Conservation (phyloP, 2,113 vertebrate genomes). For the Callipepla californica region DNA sequence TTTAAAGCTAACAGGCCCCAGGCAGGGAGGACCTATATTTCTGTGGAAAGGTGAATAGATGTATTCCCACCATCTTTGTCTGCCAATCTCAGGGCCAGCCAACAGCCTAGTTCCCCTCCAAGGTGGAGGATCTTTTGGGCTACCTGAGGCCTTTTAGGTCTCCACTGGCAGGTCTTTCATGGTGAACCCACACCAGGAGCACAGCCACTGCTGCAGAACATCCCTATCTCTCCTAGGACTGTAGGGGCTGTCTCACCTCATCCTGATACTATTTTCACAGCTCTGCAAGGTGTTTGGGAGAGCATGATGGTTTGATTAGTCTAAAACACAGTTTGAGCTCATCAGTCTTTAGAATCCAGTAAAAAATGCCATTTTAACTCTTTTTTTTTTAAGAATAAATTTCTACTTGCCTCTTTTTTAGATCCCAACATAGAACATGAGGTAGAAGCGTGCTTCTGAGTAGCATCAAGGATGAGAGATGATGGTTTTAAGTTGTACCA, state of each 20-base stretch:
- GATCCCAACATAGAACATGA: neutral
- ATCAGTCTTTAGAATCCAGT: neutral
- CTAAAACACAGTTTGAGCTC: neutral
- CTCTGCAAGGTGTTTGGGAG: rapidly evolving
- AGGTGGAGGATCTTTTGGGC: neutral
- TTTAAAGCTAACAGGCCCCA: neutral
- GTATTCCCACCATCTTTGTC: neutral
- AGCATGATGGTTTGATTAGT: neutral
- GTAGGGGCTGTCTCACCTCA: neutral
- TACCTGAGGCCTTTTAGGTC: neutral
- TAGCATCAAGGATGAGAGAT: no score
- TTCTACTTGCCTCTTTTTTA: neutral
- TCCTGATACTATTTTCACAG: neutral
- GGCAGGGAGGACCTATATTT: neutral
- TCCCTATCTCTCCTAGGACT: neutral
- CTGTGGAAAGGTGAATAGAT: neutral
- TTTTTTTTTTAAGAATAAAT: neutral
- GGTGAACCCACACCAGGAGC: neutral
- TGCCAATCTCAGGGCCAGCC: neutral
- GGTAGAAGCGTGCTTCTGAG: neutral
- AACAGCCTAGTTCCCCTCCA: neutral
- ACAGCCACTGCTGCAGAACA: neutral
- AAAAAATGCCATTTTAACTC: neutral
- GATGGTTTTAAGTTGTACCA: no score
- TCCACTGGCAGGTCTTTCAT: neutral